phyloP scores from a whole-genome alignment of 2,797 vertebrate genomes.

The Cynodonichthys magdalenae region DNA sequence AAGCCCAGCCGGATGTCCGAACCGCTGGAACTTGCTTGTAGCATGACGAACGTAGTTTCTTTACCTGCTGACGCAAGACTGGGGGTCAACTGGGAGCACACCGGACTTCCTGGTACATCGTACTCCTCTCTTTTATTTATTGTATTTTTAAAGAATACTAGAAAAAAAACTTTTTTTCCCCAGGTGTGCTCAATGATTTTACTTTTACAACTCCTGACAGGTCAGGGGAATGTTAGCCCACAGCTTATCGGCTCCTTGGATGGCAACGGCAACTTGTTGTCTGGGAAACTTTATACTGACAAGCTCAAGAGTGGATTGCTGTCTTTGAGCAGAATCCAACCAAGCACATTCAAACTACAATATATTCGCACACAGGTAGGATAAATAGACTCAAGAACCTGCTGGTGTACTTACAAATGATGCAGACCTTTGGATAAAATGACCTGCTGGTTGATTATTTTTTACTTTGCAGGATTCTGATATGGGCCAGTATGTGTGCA shows the following conservation, averaged over 20 bases:
- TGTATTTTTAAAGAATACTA: neutral
- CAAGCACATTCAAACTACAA: conserved; percentile 86
- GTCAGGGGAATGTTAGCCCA: conserved; percentile 22
- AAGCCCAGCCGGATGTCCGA: conserved; percentile 83
- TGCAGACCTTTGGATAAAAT: neutral
- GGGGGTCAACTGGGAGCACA: conserved; percentile 87
- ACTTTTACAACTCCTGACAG: conserved; percentile 23
- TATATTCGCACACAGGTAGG: conserved; percentile 84
- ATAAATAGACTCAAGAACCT: too few species aligned
- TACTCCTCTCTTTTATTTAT: neutral
- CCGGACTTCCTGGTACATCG: conserved; percentile 61
- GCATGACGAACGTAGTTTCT: conserved; percentile 74
- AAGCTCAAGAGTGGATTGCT: conserved; percentile 82
- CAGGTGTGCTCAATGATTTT: neutral
- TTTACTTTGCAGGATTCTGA: conserved; percentile 63
- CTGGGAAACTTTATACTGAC: conserved; percentile 76
- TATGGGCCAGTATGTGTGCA: conserved; percentile 78
- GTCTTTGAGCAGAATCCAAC: conserved; percentile 79
- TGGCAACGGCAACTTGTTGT: conserved; percentile 82
- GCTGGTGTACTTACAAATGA: neutral
- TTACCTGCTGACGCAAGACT: conserved; percentile 67
- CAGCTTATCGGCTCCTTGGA: conserved; percentile 83
- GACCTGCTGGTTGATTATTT: neutral
- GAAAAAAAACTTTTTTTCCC: neutral
- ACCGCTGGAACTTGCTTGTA: conserved; percentile 87